Evolutionary conservation across 2,113 vertebrate genomes (phyloP).

Genomic region (Rhadina sibilatrix): DNA sequence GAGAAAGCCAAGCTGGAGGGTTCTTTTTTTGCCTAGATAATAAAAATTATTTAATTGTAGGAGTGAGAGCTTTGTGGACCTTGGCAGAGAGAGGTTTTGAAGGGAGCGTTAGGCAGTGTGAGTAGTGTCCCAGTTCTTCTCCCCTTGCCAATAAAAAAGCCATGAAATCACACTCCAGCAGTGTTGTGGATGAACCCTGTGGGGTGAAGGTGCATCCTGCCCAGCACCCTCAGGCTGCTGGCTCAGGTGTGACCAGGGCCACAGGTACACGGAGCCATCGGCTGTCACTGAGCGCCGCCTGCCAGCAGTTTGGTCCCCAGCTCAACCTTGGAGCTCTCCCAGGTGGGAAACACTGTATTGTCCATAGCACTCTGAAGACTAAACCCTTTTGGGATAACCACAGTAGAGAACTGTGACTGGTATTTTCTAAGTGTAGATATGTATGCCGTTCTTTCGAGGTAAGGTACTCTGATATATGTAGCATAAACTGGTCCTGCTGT

Average conservation of each 20-base stretch:
- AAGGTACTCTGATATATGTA: conserved; percentile 82
- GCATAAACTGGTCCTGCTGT: conserved; percentile 86
- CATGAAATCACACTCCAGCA: background rate
- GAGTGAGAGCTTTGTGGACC: background rate
- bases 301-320: background rate
- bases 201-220: background rate
- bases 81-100: background rate
- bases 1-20: background rate
- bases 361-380: conserved; percentile 71
- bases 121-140: background rate
- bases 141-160: background rate
- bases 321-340: conserved; percentile 42
- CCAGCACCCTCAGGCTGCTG: background rate
- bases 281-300: background rate
- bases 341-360: conserved; percentile 35
- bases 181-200: background rate
- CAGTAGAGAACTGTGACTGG: conserved; percentile 65
- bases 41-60: background rate
- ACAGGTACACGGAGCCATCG: accelerated
- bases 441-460: conserved; percentile 72
- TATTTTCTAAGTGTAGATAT: conserved; percentile 76
- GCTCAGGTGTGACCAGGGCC: background rate
- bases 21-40: background rate
- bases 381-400: conserved; percentile 69
- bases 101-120: accelerated